Base-by-base conservation (phyloP, 2,797 vertebrate genomes). In the Choloepus didactylus region DNA sequence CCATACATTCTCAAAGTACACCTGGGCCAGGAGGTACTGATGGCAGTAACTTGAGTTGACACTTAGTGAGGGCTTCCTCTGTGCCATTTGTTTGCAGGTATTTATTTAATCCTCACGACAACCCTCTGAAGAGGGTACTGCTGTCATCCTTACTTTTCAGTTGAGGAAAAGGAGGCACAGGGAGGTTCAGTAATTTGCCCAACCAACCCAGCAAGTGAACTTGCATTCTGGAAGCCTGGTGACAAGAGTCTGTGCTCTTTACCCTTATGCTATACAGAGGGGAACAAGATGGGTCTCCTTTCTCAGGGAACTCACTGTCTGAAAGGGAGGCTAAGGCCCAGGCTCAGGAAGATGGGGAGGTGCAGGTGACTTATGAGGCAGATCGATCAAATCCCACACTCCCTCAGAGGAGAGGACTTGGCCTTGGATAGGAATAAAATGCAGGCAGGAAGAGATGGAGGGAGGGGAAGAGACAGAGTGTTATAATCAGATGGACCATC, bases 21-120 rank as follows among this genome's bases (percentile, higher is more conserved):
- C 41, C 44, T 0, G 0, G 5, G 31, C 41, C 31, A 27, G 54
- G 54, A 56, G 41, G 9, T 19, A 4, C n/a, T 3, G 10, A 38
- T 0, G 18, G 9, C 0, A 64, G 25, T 21, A 51, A 49, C 23
- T 11, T 25, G 16, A 31, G 12, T 31, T 14, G 16, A 38, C 3
- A 29, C 7, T 2, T 2, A 27, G 29, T 15, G 12, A n/a, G 29
- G 19, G 31, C 14, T 90, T 51, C 69, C 16, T 21, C 5, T 0
- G 5, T 25, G 23, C 60, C 49, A 31, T 29, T 41, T 3, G 15
- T 54, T 16, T 21, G 8, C 2, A 56, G 44, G 16, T 10, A 56
- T 72, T 46, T 72, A 56, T 27, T 82, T 87, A 38, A 77, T 49
- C 19, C 35, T 89, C 60, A 56, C 25, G 51, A 21, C 29, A 72